phyloP scores from a whole-genome alignment of 2,888 invertebrate genomes.

The Papilio protenor region DNA sequence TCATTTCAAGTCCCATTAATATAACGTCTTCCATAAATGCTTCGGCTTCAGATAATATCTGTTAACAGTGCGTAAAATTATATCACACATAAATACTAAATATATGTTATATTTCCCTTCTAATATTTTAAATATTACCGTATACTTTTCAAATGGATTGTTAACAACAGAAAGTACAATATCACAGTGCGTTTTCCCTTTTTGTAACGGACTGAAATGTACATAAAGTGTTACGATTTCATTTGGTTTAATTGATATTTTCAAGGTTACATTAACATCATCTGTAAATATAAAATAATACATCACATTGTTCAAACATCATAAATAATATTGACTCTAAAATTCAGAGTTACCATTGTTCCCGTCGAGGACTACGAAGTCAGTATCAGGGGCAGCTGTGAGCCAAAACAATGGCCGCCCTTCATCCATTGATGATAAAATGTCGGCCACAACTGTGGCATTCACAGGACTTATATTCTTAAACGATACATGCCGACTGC shows the following conservation, averaged over 20 bases:
- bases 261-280: conserved; percentile 57
- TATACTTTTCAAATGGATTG: conserved; percentile 76
- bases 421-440: conserved; percentile 58
- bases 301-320: not conserved
- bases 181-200: conserved; percentile 69
- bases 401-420: conserved; percentile 71
- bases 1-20: conserved; percentile 73
- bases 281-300: conserved; percentile 56
- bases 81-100: not conserved
- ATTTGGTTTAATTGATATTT: conserved; percentile 60
- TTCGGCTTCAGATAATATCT: conserved; percentile 77
- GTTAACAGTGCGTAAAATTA: not conserved
- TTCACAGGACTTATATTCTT: conserved; percentile 71
- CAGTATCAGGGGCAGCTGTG: conserved; percentile 53
- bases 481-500: conserved; percentile 63
- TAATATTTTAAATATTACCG: conserved; percentile 55
- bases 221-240: conserved; percentile 61
- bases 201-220: conserved; percentile 69
- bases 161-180: conserved; percentile 66
- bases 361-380: conserved; percentile 55
- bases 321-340: not conserved
- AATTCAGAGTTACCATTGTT: conserved; percentile 57
- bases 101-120: not conserved
- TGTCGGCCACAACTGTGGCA: conserved; percentile 58
- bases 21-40: conserved; percentile 79